These are phyloP conservation scores for Chrysocyon brachyurus DNA, from an alignment of 2,797 vertebrate genomes.

Conservation along the genomic window DNA sequence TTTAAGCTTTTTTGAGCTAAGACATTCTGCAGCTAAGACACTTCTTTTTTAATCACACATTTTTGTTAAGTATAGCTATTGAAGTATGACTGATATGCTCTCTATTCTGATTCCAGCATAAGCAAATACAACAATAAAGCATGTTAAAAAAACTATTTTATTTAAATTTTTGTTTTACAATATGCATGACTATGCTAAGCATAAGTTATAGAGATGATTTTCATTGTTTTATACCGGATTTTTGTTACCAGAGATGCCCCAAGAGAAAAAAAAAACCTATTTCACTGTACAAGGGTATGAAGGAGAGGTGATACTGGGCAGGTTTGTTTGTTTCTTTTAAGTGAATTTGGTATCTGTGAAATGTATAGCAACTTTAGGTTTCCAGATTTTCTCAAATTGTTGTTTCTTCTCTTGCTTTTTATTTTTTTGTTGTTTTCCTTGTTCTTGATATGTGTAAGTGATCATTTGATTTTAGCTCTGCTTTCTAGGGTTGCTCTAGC, in stretches of 20 bases:
- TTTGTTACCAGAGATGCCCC: slow-evolving; percentile 56
- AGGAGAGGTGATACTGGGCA: neutral
- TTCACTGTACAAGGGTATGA: neutral
- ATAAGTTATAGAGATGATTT: slow-evolving; percentile 35
- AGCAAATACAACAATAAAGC: slow-evolving; percentile 35
- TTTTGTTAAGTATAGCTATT: slow-evolving; percentile 62
- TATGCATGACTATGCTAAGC: slow-evolving; percentile 58
- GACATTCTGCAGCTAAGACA: slow-evolving; percentile 76
- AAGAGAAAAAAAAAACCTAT: neutral
- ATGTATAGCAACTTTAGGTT: slow-evolving; percentile 28
- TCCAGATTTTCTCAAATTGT: slow-evolving; percentile 36
- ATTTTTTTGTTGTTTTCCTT: neutral
- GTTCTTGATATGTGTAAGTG: neutral
- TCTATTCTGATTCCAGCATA: slow-evolving; percentile 60
- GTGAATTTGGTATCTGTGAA: slow-evolving; percentile 15
- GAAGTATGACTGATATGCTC: slow-evolving; percentile 30
- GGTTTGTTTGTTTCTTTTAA: slow-evolving; percentile 41
- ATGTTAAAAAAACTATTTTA: slow-evolving; percentile 54
- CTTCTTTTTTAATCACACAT: slow-evolving; percentile 65
- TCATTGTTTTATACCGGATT: slow-evolving; percentile 46
- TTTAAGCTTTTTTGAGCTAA: slow-evolving; percentile 78
- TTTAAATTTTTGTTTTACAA: slow-evolving; percentile 49
- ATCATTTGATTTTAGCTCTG: slow-evolving; percentile 22
- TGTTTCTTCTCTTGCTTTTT: slow-evolving; percentile 3
- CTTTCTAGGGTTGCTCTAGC: slow-evolving; percentile 88